phyloP scores from a whole-genome alignment of 2,888 invertebrate genomes.

The Pyrgus malvae region DNA sequence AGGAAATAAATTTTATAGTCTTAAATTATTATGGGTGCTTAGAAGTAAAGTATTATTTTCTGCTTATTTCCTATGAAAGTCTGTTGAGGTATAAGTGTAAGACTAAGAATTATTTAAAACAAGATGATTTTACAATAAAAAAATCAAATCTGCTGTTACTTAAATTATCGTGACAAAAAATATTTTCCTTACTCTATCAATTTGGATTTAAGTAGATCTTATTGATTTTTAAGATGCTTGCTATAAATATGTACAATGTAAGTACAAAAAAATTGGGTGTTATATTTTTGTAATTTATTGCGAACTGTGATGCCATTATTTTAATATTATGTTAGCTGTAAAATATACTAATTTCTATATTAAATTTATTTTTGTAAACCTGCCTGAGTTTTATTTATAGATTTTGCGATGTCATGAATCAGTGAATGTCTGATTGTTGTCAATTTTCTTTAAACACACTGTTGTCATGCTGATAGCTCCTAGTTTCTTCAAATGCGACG shows the following conservation, averaged over 20 bases:
- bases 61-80: background rate
- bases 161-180: no score
- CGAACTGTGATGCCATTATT: conserved; percentile 22
- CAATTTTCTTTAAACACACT: no score
- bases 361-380: no score
- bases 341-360: background rate
- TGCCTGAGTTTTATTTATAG: no score
- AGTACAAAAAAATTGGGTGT: background rate
- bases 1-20: background rate
- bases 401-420: no score
- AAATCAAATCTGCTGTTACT: background rate
- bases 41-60: conserved; percentile 12
- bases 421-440: no score
- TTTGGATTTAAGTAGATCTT: background rate
- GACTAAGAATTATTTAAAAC: background rate
- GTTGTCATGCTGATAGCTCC: no score
- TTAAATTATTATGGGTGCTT: conserved; percentile 3
- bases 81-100: background rate
- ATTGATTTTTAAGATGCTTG: no score
- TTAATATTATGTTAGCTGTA: conserved; percentile 2
- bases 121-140: background rate
- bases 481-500: no score
- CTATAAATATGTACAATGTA: background rate
- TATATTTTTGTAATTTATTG: conserved; percentile 6
- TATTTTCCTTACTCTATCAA: no score